Evolutionary conservation across 2,888 invertebrate species (phyloP).

Genomic region (Rotaria socialis): DNA sequence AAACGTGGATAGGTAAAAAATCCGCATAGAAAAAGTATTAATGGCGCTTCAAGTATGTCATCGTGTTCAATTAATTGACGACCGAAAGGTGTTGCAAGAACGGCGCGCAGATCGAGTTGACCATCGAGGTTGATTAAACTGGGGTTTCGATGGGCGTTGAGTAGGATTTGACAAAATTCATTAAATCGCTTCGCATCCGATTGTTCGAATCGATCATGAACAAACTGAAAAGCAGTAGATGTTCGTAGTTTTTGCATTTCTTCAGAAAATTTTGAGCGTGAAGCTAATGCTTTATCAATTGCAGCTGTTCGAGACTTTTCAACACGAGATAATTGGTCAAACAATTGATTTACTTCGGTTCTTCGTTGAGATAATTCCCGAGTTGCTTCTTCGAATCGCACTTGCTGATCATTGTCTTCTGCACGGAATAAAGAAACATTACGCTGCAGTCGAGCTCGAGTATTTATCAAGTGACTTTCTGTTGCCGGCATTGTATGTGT

Average conservation of each 20-base stretch:
- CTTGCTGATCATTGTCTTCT: too few relatives aligned
- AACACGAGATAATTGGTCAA: too few relatives aligned
- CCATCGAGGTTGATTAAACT: not conserved
- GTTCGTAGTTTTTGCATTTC: not conserved
- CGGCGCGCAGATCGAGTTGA: not conserved
- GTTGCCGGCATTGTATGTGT: too few relatives aligned
- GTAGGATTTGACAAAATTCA: not conserved
- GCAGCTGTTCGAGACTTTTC: not conserved
- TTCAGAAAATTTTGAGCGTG: not conserved
- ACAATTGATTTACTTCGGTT: too few relatives aligned
- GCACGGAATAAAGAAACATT: too few relatives aligned
- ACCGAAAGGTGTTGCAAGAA: not conserved
- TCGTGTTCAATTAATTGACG: not conserved
- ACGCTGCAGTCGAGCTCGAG: too few relatives aligned
- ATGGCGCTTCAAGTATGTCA: not conserved
- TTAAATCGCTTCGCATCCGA: not conserved
- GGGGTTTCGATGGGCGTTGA: not conserved
- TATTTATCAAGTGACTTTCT: too few relatives aligned
- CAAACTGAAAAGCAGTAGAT: not conserved
- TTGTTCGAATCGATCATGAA: not conserved
- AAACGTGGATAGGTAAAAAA: not conserved
- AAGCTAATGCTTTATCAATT: not conserved
- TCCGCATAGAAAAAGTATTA: not conserved
- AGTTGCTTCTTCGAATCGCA: too few relatives aligned
- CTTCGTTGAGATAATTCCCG: too few relatives aligned